Percentiles rank a stretch among this genome's conserved stretches.
phyloP scores from a whole-genome alignment of 1,140 invertebrate genomes.

The Procambarus virginalis region DNA sequence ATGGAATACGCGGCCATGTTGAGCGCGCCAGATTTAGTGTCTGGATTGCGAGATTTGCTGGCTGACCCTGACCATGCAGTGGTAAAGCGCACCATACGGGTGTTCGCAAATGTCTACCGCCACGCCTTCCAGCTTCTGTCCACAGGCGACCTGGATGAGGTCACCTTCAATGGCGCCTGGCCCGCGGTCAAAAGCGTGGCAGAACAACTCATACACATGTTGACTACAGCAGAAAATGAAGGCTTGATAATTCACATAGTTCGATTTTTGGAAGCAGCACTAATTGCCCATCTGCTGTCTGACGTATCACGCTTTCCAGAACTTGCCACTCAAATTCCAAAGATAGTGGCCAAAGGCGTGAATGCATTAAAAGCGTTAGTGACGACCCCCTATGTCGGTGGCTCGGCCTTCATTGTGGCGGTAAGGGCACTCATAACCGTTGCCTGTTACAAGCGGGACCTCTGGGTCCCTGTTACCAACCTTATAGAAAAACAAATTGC shows the following conservation, averaged over 20 bases:
- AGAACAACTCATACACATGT: slow-evolving; percentile 52
- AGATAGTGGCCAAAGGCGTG: slow-evolving; percentile 54
- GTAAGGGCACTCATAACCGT: slow-evolving; percentile 63
- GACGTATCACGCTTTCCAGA: slow-evolving; percentile 53
- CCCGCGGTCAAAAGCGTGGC: slow-evolving; percentile 52
- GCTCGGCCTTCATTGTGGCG: slow-evolving; percentile 61
- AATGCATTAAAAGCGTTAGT: slow-evolving; percentile 43
- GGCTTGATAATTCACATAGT: slow-evolving; percentile 61
- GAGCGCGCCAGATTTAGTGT: slow-evolving; percentile 57
- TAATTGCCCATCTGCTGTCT: slow-evolving; percentile 55
- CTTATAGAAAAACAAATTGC: slow-evolving; percentile 57
- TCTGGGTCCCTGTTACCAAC: slow-evolving; percentile 49
- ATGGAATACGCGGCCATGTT: slow-evolving; percentile 70
- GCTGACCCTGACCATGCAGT: slow-evolving; percentile 46
- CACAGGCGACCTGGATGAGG: slow-evolving; percentile 56
- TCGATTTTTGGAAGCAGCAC: slow-evolving; percentile 66
- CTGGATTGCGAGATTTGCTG: slow-evolving; percentile 57
- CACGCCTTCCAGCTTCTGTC: slow-evolving; percentile 61
- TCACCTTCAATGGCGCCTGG: slow-evolving; percentile 51
- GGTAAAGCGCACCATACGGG: slow-evolving; percentile 67
- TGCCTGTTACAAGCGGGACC: slow-evolving; percentile 65
- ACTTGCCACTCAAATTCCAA: slow-evolving; percentile 12
- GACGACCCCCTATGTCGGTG: slow-evolving; percentile 65
- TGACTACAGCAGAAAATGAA: slow-evolving; percentile 56
- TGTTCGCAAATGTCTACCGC: slow-evolving; percentile 69